phyloP scores from a whole-genome alignment of 2,113 vertebrate species.

The Junco hyemalis region DNA sequence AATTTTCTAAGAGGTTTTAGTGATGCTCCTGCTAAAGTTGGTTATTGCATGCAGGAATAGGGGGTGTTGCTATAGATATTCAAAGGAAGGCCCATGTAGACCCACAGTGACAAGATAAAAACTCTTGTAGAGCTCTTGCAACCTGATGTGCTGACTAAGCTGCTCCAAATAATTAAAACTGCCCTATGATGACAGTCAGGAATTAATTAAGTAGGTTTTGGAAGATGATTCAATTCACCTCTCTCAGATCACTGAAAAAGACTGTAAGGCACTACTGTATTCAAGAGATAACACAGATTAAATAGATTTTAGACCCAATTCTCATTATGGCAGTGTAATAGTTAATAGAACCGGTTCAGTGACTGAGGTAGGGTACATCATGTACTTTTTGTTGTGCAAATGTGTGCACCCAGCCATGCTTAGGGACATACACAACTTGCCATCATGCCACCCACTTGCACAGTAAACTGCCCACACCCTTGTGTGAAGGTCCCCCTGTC shows the following conservation, averaged over 20 bases:
- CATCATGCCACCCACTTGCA: too few relatives aligned
- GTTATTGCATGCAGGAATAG: not conserved
- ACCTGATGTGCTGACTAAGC: not conserved
- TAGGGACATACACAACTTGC: not conserved
- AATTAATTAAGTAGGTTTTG: not conserved
- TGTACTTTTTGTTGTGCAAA: fast-evolving
- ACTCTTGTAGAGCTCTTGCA: not conserved
- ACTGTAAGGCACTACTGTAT: not conserved
- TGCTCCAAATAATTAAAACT: not conserved
- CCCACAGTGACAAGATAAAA: not conserved
- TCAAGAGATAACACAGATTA: not conserved
- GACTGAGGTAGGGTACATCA: not conserved
- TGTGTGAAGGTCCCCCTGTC: not conserved
- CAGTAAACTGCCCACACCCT: not conserved
- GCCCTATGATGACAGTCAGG: not conserved
- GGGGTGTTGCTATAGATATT: not conserved
- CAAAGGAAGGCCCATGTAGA: not conserved
- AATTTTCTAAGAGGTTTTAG: not conserved
- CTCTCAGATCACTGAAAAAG: not conserved
- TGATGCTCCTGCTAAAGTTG: not conserved
- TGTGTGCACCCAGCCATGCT: too few relatives aligned
- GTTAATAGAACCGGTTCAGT: not conserved
- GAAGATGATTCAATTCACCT: not conserved
- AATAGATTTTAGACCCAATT: not conserved
- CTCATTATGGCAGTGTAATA: not conserved